Percentiles rank a stretch among this genome's conserved stretches.
phyloP scores from a whole-genome alignment of 2,113 vertebrate species.

The Anolis sagrei region DNA sequence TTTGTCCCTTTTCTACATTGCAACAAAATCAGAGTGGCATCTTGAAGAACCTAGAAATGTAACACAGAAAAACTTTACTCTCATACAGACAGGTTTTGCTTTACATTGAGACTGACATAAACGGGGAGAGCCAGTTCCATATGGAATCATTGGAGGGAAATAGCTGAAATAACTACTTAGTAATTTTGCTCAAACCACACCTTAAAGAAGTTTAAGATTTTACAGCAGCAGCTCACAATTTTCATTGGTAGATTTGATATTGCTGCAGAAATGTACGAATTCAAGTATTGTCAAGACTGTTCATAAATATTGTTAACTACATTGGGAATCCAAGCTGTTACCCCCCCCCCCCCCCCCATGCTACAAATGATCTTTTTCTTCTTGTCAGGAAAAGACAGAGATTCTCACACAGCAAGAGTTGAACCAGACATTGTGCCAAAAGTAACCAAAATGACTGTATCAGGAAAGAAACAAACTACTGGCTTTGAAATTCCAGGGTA shows the following conservation, averaged over 20 bases:
- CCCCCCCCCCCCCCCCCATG: conserved; percentile 1
- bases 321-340: conserved; percentile 42
- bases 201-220: neutral
- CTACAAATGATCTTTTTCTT: conserved; percentile 66
- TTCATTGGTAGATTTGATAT: neutral
- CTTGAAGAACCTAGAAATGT: too few species aligned
- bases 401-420: conserved; percentile 77
- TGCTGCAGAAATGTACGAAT: neutral
- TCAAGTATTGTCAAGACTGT: neutral
- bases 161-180: too few species aligned
- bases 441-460: conserved; percentile 96
- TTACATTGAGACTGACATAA: too few species aligned
- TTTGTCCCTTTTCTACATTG: neutral
- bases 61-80: neutral
- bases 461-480: conserved; percentile 97
- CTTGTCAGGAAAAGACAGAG: conserved; percentile 86
- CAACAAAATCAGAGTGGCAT: neutral
- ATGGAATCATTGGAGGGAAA: too few species aligned
- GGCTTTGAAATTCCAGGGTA: conserved; percentile 97
- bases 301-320: neutral
- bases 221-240: neutral
- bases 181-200: too few species aligned
- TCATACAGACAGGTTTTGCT: neutral
- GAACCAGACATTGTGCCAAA: conserved; percentile 93
- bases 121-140: too few species aligned